Evolutionary conservation across 2,797 vertebrate species (phyloP).

Genomic region (Enteromius radiatus): DNA sequence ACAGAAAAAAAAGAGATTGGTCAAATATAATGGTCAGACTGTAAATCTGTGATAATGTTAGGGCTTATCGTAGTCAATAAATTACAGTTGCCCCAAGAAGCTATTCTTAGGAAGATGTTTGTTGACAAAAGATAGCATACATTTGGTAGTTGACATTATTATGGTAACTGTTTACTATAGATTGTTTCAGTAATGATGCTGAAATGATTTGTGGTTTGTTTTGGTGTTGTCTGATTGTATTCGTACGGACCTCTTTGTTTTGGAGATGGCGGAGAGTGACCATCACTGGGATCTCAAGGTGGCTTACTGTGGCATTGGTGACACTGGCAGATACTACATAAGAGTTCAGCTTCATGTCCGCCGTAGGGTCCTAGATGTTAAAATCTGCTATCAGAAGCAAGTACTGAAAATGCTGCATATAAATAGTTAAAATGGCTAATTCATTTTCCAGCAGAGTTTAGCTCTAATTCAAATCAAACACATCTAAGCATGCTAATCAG

Average conservation of each 20-base stretch:
- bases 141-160: neutral
- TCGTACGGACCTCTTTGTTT: slow-evolving; percentile 65
- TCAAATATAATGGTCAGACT: neutral
- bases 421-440: neutral
- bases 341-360: slow-evolving; percentile 73
- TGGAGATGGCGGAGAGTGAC: slow-evolving; percentile 79
- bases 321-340: slow-evolving; percentile 87
- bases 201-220: neutral
- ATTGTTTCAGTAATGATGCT: neutral
- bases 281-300: slow-evolving; percentile 79
- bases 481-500: neutral
- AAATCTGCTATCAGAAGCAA: neutral
- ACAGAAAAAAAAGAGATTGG: neutral
- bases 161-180: neutral
- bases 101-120: neutral
- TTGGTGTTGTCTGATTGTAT: neutral
- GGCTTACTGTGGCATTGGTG: slow-evolving; percentile 72
- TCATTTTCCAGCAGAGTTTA: neutral
- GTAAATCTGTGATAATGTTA: neutral
- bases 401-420: neutral
- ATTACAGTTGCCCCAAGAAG: neutral
- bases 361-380: slow-evolving; percentile 70
- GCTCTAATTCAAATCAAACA: neutral
- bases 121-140: neutral
- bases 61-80: neutral